Evolutionary conservation across 2,797 vertebrate species (phyloP).

Genomic region (Psittacula derbiana): DNA sequence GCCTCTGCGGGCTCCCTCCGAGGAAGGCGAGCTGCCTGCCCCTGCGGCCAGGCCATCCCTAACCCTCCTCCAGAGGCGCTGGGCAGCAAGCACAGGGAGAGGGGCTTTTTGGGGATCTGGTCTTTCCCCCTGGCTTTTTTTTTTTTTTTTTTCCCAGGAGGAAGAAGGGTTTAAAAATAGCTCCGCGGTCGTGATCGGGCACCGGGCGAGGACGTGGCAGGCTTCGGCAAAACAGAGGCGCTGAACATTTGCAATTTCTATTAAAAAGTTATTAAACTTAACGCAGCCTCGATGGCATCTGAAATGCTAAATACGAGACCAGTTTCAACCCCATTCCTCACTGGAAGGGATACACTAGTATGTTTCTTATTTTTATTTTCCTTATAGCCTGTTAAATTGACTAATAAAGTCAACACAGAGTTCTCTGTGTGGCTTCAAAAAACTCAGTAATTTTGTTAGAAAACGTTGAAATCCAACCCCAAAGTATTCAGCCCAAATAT

Average conservation of each 20-base stretch:
- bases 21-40: rapidly evolving
- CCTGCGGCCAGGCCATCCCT: background rate
- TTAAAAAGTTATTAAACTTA: background rate
- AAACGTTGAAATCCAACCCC: constrained; percentile 88
- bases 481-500: constrained; percentile 89
- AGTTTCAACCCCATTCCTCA: constrained; percentile 5
- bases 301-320: background rate
- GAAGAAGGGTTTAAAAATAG: background rate
- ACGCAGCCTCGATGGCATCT: constrained; percentile 37
- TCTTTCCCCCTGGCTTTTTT: background rate
- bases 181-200: background rate
- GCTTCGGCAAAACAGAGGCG: background rate
- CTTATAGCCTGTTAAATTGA: constrained; percentile 79
- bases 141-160: rapidly evolving
- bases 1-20: background rate
- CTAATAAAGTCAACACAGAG: constrained; percentile 83
- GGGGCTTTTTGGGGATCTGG: too few species aligned
- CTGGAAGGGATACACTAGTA: constrained; percentile 47
- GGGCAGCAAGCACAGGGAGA: background rate
- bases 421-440: constrained; percentile 82
- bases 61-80: too few species aligned
- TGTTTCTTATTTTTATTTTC: constrained; percentile 69
- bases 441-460: constrained; percentile 83
- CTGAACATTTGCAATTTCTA: background rate
- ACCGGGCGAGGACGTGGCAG: background rate